phyloP scores from a whole-genome alignment of 2,888 invertebrate species.

The Drosophila neutralis region DNA sequence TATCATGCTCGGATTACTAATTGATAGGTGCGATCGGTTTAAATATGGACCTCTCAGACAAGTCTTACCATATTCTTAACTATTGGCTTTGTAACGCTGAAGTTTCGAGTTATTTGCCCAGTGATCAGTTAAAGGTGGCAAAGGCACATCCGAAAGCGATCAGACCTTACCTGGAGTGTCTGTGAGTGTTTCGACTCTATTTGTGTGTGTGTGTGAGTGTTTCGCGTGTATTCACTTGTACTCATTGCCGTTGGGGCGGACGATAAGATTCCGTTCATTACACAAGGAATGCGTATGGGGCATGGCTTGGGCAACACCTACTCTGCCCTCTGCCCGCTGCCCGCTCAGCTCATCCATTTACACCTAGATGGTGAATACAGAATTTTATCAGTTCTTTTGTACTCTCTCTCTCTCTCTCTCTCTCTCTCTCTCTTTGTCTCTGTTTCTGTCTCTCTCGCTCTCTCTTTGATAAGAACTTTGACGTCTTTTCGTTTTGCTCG shows the following conservation, averaged over 20 bases:
- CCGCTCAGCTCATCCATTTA: constrained; percentile 2
- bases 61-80: background rate
- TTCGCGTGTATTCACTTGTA: constrained; percentile 5
- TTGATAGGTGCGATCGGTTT: background rate
- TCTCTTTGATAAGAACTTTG: constrained; percentile 29
- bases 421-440: background rate
- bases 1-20: background rate
- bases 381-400: constrained; percentile 12
- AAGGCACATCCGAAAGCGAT: constrained; percentile 14
- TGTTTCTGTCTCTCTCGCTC: background rate
- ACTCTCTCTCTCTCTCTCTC: background rate
- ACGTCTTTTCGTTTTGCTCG: constrained; percentile 36
- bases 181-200: background rate
- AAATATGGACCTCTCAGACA: background rate
- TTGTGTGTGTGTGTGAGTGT: constrained; percentile 2
- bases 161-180: constrained; percentile 1
- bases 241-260: background rate
- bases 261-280: constrained; percentile 52
- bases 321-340: background rate
- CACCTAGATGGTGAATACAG: background rate
- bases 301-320: constrained; percentile 7
- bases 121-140: constrained; percentile 3
- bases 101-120: background rate
- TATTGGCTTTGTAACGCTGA: background rate
- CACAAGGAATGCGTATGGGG: constrained; percentile 50